Conservation (phyloP, 2,888 invertebrate genomes). For the Thereva nobilitata region DNA sequence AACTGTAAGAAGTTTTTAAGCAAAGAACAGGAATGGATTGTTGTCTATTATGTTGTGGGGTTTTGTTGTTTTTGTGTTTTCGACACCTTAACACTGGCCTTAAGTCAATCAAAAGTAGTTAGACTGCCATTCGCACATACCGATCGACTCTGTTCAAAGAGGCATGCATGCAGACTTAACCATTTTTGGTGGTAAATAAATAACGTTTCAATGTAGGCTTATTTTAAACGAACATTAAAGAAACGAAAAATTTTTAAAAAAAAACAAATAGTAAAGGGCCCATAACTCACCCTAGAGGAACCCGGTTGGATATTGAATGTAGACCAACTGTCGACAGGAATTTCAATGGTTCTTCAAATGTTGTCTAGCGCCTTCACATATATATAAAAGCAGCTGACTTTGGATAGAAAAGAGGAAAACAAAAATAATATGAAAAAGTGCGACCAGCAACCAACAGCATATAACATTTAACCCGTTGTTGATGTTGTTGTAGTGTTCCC, state of each 20-base stretch:
- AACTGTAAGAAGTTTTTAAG: too few relatives aligned
- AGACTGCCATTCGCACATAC: background rate
- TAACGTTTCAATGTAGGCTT: conserved; percentile 17
- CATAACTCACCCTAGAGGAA: conserved; percentile 4
- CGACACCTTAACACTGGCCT: background rate
- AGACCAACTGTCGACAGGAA: conserved; percentile 7
- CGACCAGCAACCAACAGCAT: conserved; percentile 23
- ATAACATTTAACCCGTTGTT: conserved; percentile 25
- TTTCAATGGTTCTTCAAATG: background rate
- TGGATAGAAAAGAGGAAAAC: background rate
- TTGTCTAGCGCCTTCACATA: background rate
- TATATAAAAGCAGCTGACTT: conserved; percentile 7
- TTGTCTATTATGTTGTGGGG: too few relatives aligned
- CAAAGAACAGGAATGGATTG: too few relatives aligned
- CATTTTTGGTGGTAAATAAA: conserved; percentile 16
- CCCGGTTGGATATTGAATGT: background rate
- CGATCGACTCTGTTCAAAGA: background rate
- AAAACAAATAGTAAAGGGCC: background rate
- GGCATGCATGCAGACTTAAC: background rate
- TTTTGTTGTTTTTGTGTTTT: too few relatives aligned
- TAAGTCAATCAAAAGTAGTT: background rate
- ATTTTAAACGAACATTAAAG: conserved; percentile 16
- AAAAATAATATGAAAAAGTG: background rate
- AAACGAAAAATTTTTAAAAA: conserved; percentile 1
- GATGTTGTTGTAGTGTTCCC: conserved; percentile 4